Evolutionary conservation across 2,113 vertebrate species (phyloP).

Genomic region (Pterophyllum scalare): DNA sequence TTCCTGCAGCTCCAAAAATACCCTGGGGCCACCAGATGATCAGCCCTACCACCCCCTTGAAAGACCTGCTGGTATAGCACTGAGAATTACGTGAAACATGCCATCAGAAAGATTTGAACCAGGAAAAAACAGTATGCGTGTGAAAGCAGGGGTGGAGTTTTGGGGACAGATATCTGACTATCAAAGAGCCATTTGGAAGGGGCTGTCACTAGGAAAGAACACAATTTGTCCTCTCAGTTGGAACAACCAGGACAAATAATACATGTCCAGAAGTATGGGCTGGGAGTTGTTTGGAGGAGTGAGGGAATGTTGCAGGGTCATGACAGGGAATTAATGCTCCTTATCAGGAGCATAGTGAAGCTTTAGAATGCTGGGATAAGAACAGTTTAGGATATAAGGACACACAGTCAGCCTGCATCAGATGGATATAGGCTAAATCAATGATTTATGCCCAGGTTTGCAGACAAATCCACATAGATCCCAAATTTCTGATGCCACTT

Average conservation of each 20-base stretch:
- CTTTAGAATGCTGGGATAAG: constrained; percentile 31
- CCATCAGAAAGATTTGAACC: constrained; percentile 60
- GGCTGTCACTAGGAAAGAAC: constrained; percentile 60
- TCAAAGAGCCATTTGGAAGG: constrained; percentile 64
- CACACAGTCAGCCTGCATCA: constrained; percentile 52
- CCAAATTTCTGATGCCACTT: neutral
- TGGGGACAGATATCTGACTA: constrained; percentile 52
- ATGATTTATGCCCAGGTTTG: constrained; percentile 32
- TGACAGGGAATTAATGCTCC: constrained; percentile 51
- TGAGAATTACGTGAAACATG: constrained; percentile 50
- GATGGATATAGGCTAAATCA: constrained; percentile 36
- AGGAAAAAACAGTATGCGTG: neutral
- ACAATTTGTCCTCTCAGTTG: constrained; percentile 31
- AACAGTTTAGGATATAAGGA: constrained; percentile 65
- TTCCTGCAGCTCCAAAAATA: constrained; percentile 78
- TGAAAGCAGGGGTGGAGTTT: constrained; percentile 23
- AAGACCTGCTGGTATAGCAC: constrained; percentile 43
- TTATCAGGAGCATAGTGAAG: constrained; percentile 68
- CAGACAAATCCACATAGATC: neutral
- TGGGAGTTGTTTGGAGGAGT: neutral
- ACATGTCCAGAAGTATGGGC: constrained; percentile 43
- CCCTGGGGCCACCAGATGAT: constrained; percentile 63
- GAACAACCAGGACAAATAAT: constrained; percentile 51
- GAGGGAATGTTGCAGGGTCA: neutral
- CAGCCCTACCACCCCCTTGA: neutral